Evolutionary conservation across 2,113 vertebrate species (phyloP), one percentile per base, ranked within the genome.

Genomic region (Amphiprion percula): DNA sequence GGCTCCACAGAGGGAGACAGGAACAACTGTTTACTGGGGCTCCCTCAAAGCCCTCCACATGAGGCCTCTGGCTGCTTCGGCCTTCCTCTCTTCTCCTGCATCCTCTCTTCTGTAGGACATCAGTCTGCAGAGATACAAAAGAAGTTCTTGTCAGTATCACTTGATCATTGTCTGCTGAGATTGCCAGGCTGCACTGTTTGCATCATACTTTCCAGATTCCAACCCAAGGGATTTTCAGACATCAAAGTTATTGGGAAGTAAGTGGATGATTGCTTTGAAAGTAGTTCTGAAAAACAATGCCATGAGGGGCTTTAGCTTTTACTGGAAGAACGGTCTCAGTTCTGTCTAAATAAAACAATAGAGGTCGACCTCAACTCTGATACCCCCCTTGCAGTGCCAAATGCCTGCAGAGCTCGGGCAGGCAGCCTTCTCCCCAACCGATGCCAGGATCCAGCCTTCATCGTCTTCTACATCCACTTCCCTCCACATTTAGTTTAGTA

Each of bases 1-100:
- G 86, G 86, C 69, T 82, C 58, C 41, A 69, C 39, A 76, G 68
- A 75, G 77, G 79, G 72, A 74, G 85, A 85, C 77, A 64, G 74
- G 60, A 65, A 67, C 77, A 79, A 76, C 75, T 74, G 61, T 71
- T 83, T 66, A 33, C 77, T 72, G 56, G 74, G 72, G 67, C 75
- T 80, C 85, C 83, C 74, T 46, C 68, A 24, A 63, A 84, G 69
- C 64, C 74, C 80, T 74, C 77, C 24, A 2, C 60, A 61, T 83
- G n/a, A 84, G 64, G 19, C 76, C 55, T 1, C 81, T 12, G 74
- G 62, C 74, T 66, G 60, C 24, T 60, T 77, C 71, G 46, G 73
- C 62, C 54, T 21, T 50, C 61, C 56, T 33, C 61, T 84, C 80
- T 74, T 68, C 54, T 26, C 55, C 87, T 68, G 70, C 59, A 68